phyloP scores from a whole-genome alignment of 2,113 vertebrate species.

The Phrynosoma blainvillii region DNA sequence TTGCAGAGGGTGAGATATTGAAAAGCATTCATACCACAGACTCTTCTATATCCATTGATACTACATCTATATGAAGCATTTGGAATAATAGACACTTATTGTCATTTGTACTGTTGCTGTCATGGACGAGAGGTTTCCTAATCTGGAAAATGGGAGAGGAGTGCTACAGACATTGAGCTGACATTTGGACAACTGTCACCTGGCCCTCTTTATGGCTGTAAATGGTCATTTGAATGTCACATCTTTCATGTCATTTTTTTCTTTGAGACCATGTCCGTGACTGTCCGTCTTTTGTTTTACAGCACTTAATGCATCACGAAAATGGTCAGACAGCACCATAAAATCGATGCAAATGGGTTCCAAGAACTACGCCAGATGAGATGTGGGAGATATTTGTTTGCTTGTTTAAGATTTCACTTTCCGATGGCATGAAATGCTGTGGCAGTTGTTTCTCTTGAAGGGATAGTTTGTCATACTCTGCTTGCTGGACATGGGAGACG shows the following conservation, averaged over 20 bases:
- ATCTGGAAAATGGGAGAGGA: slow-evolving; percentile 24
- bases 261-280: slow-evolving; percentile 53
- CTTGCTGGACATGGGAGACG: not conserved
- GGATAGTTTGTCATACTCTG: slow-evolving; percentile 54
- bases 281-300: slow-evolving; percentile 54
- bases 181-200: slow-evolving; percentile 62
- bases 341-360: slow-evolving; percentile 48
- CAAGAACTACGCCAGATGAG: slow-evolving; percentile 47
- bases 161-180: slow-evolving; percentile 46
- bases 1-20: too few species aligned
- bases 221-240: slow-evolving; percentile 36
- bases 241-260: slow-evolving; percentile 44
- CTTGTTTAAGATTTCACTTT: slow-evolving; percentile 35
- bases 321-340: slow-evolving; percentile 52
- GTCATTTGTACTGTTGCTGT: not conserved
- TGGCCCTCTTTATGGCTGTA: slow-evolving; percentile 48
- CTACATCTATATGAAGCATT: not conserved
- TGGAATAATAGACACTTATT: not conserved
- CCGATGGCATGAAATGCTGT: slow-evolving; percentile 44
- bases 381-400: not conserved
- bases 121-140: not conserved
- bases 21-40: too few species aligned
- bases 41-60: too few species aligned
- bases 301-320: slow-evolving; percentile 60
- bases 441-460: slow-evolving; percentile 54